A percentile compares a stretch with the other conserved stretches of the same genome.
These are phyloP conservation scores for Callyntrura guangdongensis DNA, from an alignment of 2,888 invertebrate species.

Conservation along the genomic window DNA sequence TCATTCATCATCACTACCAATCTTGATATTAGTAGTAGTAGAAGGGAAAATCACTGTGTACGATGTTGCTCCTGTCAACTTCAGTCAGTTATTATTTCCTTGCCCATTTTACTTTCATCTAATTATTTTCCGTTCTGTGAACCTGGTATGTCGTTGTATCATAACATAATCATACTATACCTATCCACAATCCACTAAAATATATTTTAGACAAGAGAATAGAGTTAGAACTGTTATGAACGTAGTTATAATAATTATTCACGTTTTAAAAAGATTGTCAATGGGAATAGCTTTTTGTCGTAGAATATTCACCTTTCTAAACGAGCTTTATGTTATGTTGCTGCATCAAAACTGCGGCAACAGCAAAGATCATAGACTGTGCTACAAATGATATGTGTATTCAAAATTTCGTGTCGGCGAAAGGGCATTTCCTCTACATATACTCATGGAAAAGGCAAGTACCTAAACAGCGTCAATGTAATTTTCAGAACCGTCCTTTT, in stretches of 20 bases:
- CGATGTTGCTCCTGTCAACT: background rate
- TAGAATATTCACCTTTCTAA: too few species aligned
- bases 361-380: background rate
- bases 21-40: background rate
- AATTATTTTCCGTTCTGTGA: background rate
- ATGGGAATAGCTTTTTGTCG: too few species aligned
- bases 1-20: background rate
- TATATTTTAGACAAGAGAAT: background rate
- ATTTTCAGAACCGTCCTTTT: background rate
- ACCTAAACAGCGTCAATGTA: too few species aligned
- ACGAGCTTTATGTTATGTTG: too few species aligned
- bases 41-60: background rate
- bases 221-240: too few species aligned
- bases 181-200: too few species aligned
- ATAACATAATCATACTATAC: too few species aligned
- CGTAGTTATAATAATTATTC: too few species aligned
- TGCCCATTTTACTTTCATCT: slow-evolving; percentile 2
- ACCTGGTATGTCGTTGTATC: too few species aligned
- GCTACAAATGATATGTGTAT: background rate
- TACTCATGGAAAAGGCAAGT: slow-evolving; percentile 12
- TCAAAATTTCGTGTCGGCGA: background rate
- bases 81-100: slow-evolving; percentile 11
- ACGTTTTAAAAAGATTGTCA: too few species aligned
- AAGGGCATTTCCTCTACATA: background rate
- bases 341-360: background rate